Base-by-base conservation (phyloP, 2,888 invertebrate species). In the Trilocha varians region DNA sequence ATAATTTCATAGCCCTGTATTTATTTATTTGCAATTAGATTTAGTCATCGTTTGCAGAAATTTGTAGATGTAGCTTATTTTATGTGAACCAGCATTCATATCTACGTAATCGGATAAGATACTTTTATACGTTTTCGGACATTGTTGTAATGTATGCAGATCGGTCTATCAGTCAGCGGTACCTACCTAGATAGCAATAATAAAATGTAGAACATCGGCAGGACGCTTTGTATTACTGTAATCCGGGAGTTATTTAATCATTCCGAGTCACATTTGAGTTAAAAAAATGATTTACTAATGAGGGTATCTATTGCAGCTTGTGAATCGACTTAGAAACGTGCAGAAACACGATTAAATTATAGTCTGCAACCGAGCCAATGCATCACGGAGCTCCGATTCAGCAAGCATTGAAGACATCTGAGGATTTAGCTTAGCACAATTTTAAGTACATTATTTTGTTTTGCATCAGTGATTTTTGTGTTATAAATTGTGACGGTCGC, bases 371-470 rank as follows among this genome's bases (percentile, higher is more conserved):
- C 76, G 65, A 71, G 61, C 66, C 62, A 65, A 70, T 68, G 70
- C 73, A 83, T 75, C 82, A 70, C 71, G 69, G 66, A 74, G 91
- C 87, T 88, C 90, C 89, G 90, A 91, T 90, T 89, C 92, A 92
- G 92, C 92, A 91, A 91, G 91, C 92, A 93, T 92, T 93, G 92
- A 92, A 91, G 92, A 92, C 92, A 92, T 92, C 92, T 92, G 92
- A 91, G 91, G 91, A 92, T 90, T 88, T 73, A 76, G 71, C 70
- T 59, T 74, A 74, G 66, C 63, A 67, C 68, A 66, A 62, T 66
- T 62, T 57, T 69, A 70, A 89, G 88, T 57, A 87, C 42, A 44
- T 42, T 87, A 83, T 82, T 86, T 83, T 85, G 72, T 70, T 73
- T 77, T 72, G 58, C 65, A 73, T 40, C 53, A 65, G 59, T 66